These are phyloP conservation scores for Telenomus remus DNA, from an alignment of 1,140 invertebrate genomes.

Conservation along the genomic window DNA sequence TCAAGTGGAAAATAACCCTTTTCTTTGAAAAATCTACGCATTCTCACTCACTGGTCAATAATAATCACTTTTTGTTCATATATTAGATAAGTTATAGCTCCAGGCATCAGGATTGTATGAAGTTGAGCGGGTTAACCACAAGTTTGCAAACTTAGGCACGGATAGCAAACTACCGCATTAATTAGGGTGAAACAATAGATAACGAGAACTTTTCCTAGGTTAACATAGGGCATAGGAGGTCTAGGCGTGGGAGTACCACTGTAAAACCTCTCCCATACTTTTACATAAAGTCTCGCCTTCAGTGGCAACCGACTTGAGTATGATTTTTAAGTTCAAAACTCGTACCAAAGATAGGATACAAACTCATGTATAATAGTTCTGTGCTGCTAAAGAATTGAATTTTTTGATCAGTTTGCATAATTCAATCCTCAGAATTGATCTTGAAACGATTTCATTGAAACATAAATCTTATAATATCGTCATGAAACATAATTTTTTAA, in stretches of 20 bases:
- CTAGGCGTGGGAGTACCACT: constrained; percentile 69
- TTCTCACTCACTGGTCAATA: constrained; percentile 55
- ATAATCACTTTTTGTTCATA: constrained; percentile 74
- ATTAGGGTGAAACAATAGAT: constrained; percentile 75
- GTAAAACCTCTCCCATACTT: constrained; percentile 40
- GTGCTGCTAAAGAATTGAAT: too few relatives aligned
- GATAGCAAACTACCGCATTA: constrained; percentile 62
- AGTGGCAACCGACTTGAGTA: constrained; percentile 35
- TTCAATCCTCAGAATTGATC: too few relatives aligned
- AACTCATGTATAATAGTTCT: too few relatives aligned
- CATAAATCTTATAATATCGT: too few relatives aligned
- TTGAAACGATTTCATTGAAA: too few relatives aligned
- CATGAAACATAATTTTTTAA: too few relatives aligned
- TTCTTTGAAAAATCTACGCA: constrained; percentile 34
- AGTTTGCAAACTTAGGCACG: constrained; percentile 23
- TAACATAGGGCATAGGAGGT: constrained; percentile 67
- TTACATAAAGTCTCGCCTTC: constrained; percentile 46
- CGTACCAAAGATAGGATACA: too few relatives aligned
- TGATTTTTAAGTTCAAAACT: too few relatives aligned
- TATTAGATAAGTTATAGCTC: constrained; percentile 74
- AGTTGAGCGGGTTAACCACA: constrained; percentile 22
- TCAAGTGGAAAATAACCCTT: constrained; percentile 5
- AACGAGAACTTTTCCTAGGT: constrained; percentile 72
- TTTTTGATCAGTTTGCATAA: too few relatives aligned
- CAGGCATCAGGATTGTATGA: constrained; percentile 65